Base-by-base conservation (phyloP, 1,140 invertebrate species). In the Aricia agestis region DNA sequence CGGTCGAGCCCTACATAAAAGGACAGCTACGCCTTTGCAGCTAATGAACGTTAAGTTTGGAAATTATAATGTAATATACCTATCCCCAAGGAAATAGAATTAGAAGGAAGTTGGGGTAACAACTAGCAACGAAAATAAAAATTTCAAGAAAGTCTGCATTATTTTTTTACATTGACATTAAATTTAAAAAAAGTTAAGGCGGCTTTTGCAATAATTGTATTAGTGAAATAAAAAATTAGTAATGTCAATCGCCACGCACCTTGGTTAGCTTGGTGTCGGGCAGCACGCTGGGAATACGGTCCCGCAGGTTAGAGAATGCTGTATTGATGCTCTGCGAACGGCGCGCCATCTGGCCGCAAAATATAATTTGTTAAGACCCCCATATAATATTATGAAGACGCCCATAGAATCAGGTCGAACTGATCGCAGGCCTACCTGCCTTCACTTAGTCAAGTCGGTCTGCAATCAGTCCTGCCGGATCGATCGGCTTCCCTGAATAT, bases 271-370 rank as follows among this genome's bases (percentile, higher is more conserved):
- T 99, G 5, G 98, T 99, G 90, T 99, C 98, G 4, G 96, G 94
- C 1, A 98, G 98, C 7, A 99, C 98, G 87, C 98, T 98, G 1
- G 98, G 98, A 77, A 99, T 99, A 87, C 97, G 97, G 71, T 98
- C 97, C 17, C 98, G 92, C 3, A 99, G 93, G 84, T 97, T 95
- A 4, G 97, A 95, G 84, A 99, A 99, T 3, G 98, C 98, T 81
- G 95, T 97, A 92, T 99, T 90, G 83, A 90, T 88, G 85, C 82
- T 85, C 80, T 87, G 82, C 72, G 87, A 84, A 76, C 85, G 83
- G 74, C 86, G 77, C 84, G 81, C 85, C 85, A 85, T 86, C 85
- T 86, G 79, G 76, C 73, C 68, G 68, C 68, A 69, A 69, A 69
- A 69, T 61, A 67, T 57, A 7, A 36, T 36, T 25, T 25, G 25